Evolutionary conservation across 2,888 invertebrate species (phyloP), one percentile per base, ranked within the genome.

Genomic region (Eupithecia pulchellata): DNA sequence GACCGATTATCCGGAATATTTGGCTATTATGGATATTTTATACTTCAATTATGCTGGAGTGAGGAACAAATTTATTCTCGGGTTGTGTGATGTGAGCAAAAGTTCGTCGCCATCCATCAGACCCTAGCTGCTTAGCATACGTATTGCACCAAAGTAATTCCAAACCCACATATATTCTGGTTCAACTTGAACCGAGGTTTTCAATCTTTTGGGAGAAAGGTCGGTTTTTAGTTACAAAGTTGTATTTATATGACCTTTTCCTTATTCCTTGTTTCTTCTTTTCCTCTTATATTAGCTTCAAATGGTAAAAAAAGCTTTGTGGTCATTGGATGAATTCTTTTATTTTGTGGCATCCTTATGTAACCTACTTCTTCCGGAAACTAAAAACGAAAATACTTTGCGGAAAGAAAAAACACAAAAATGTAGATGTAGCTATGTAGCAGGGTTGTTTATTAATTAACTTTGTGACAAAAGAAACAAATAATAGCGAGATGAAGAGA

Each of bases 81-180:
- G 77, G 74, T 75, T 79, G 75, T 76, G 72, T 75, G 77, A 73
- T 75, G 76, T 72, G 74, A 69, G 75, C 75, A 77, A 79, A 76
- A 82, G 78, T 77, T 77, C 78, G 77, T 75, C 78, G 77, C 74
- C 80, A 87, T 88, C 86, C 82, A 84, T 89, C 88, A 82, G 80
- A 80, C 84, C 86, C 87, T 80, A 60, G 71, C 83, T 82, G 82
- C 75, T 91, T 91, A 86, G 86, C 91, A 91, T 91, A 90, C 85
- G 88, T 84, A 91, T 88, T 84, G 85, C 88, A 75, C 80, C 84
- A 25, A 61, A 61, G 34, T 61, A 30, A 30, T 64, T 29, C 85
- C 84, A 82, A 79, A 62, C 74, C 65, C 60, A 73, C 72, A 71
- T 67, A 55, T 39, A 63, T 63, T 34, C 42, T 62, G n/a, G 58